Conservation (phyloP, 2,888 invertebrate species). For the Chalcis sispes region DNA sequence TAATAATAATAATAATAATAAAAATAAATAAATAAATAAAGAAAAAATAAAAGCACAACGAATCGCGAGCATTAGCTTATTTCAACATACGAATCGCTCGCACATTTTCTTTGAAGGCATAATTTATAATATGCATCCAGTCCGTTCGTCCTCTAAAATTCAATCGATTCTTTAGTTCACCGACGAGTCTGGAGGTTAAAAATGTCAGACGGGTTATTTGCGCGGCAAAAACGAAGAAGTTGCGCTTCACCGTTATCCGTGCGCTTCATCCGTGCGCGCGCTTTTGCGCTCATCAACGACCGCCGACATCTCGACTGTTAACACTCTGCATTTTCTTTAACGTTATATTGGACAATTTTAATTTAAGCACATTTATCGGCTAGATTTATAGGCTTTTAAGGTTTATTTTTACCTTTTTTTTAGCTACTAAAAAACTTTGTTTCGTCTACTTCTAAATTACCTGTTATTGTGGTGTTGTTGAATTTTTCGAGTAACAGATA, state of each 20-base stretch:
- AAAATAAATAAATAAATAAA: not conserved
- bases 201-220: conserved; percentile 6
- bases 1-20: not conserved
- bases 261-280: not conserved
- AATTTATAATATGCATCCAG: conserved; percentile 4
- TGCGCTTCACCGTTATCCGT: too few species aligned
- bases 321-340: too few species aligned
- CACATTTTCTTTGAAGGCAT: not conserved
- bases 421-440: too few species aligned
- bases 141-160: not conserved
- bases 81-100: not conserved
- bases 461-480: too few species aligned
- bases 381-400: too few species aligned
- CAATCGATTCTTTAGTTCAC: not conserved
- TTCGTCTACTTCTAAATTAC: too few species aligned
- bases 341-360: too few species aligned
- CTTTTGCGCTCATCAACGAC: too few species aligned
- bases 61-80: not conserved
- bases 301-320: too few species aligned
- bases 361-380: too few species aligned
- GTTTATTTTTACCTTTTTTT: too few species aligned
- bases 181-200: conserved; percentile 24
- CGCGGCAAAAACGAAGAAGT: not conserved
- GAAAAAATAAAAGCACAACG: not conserved
- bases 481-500: too few species aligned